Evolutionary conservation across 2,888 invertebrate genomes (phyloP), one percentile per base, ranked within the genome.

Genomic region (Meta bourneti): DNA sequence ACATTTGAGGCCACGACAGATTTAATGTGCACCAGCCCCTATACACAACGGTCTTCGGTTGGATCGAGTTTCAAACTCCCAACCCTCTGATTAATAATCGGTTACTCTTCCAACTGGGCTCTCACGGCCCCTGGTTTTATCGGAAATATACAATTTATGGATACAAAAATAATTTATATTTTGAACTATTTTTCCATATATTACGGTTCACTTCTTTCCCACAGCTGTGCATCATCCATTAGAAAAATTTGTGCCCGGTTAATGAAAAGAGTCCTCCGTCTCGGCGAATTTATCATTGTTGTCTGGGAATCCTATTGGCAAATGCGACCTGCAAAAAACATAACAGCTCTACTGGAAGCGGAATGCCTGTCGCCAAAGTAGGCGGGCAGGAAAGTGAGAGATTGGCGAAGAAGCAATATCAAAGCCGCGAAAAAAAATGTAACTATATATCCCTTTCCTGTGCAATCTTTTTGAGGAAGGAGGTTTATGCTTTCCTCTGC

Each of bases 401-500:
- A 83, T 71, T 51, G 74, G 72, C 20, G n/a, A 19, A 70, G 71
- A 83, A 83, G 83, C 54, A 83, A 83, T 83, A 83, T 72, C 72
- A 6, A 1, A 34, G 11, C 52, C 0, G 20, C 11, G 11, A 72
- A 83, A 71, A n/a, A 83, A 83, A 72, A 48, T 34, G 48, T 72
- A 16, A 16, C 20, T 19, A 48, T 54, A 84, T 72, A 84, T 84
- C 74, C 83, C 16, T 71, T 84, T 72, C 84, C 49, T 54, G 74
- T 48, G 84, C 84, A 75, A 84, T 84, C 84, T 75, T 84, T 84
- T 84, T 84, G n/a, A 61, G 74, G 74, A 84, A 84, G 48, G 75
- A 75, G 84, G 72, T 72, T 82, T 52, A 72, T 72, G 82, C 48
- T 84, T 72, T 20, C 52, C 34, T 83, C 51, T 74, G 74, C 61